Evolutionary conservation across 2,888 invertebrate genomes (phyloP), one percentile per base, ranked within the genome.

Genomic region (Volucella zonaria): DNA sequence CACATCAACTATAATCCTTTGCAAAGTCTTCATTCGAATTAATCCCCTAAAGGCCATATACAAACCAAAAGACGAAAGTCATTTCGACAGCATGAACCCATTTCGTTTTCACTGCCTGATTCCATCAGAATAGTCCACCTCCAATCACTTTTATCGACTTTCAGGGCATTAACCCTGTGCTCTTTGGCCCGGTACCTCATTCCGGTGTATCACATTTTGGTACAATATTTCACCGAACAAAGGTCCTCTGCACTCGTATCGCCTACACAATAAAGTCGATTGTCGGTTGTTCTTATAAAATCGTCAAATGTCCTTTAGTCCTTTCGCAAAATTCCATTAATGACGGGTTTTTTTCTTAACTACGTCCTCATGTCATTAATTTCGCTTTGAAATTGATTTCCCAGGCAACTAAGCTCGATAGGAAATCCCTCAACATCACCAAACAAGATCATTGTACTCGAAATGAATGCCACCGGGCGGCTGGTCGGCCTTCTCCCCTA

Each of bases 391-490:
- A 83, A 79, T 75, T 79, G 79, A 80, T 80, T 83, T 79, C 70
- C 75, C 74, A 70, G 66, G 42, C 66, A 67, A 70, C 61, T 42
- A 42, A 52, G 15, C 31, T 31, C 23, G 52, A 70, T 49, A 59
- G 79, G 75, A 75, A 83, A 79, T 79, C 79, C 82, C 70, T 71
- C 71, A 70, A 83, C 61, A 70, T 66, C 51, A 66, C 23, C 42
- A 59, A 75, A 70, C 64, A 83, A 79, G 83, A 83, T 83, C 83
- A 79, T 83, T 83, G 83, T 83, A 75, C 83, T 83, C 79, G 40
- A 70, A 76, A 76, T 64, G 8, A 58, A 66, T 47, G 51, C 59
- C 15, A 58, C 12, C 8, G 15, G 31, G 31, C 1, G 18, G 23
- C 12, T 42, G 14, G 3, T 14, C 15, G 14, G 12, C 54, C 31